These are phyloP conservation scores for Ceratina japonica DNA, from an alignment of 1,140 invertebrate species.

Conservation along the genomic window DNA sequence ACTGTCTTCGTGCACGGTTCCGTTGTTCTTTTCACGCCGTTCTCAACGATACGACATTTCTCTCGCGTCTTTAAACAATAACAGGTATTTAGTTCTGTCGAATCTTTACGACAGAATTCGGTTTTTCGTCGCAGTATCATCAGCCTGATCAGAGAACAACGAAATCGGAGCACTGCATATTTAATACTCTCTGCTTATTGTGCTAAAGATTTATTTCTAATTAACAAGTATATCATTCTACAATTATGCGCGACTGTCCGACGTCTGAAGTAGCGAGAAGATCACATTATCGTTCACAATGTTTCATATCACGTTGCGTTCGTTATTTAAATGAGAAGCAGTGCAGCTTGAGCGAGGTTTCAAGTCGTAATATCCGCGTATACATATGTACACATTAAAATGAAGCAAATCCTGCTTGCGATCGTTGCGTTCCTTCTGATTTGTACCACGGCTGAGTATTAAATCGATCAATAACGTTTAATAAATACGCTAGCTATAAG, in stretches of 20 bases:
- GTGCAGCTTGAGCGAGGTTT: slow-evolving; percentile 1
- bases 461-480: slow-evolving; percentile 39
- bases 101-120: background rate
- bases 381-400: too few relatives aligned
- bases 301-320: background rate
- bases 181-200: background rate
- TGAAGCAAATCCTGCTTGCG: background rate
- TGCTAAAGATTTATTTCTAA: background rate
- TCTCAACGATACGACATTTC: background rate
- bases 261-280: slow-evolving; percentile 7
- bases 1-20: slow-evolving; percentile 4
- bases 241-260: slow-evolving; percentile 3
- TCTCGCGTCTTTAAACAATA: background rate
- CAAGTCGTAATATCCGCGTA: background rate
- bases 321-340: slow-evolving; percentile 9
- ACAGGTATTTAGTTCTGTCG: background rate
- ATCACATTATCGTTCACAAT: background rate
- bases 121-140: background rate
- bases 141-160: slow-evolving; percentile 10
- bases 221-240: slow-evolving; percentile 17
- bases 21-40: slow-evolving; percentile 1
- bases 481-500: slow-evolving; percentile 9
- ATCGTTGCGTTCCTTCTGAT: background rate
- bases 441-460: slow-evolving; percentile 34
- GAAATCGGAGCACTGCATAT: slow-evolving; percentile 7